Percentiles rank a stretch among this genome's conserved stretches.
Conservation (phyloP, 2,113 vertebrate species). For the Crocuta crocuta region DNA sequence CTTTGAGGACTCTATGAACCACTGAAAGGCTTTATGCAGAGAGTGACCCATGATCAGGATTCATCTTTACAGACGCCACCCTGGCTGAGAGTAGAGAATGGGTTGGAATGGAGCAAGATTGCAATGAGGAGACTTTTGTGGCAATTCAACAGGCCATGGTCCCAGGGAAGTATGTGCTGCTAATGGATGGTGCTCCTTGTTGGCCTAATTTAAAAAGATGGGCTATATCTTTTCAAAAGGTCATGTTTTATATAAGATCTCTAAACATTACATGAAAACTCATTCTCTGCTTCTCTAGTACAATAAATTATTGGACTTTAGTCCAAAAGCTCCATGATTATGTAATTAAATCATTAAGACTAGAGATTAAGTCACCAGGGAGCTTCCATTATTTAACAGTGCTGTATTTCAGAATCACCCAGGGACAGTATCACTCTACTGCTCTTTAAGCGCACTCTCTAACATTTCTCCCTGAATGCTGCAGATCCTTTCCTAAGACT, state of each 20-base stretch:
- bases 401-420: background rate
- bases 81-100: background rate
- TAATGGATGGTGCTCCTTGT: background rate
- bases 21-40: background rate
- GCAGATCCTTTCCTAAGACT: background rate
- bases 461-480: background rate
- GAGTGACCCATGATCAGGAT: background rate
- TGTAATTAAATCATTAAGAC: background rate
- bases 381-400: background rate
- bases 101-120: background rate
- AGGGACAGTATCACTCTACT: background rate
- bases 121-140: background rate
- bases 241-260: background rate
- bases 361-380: background rate
- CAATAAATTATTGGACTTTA: background rate
- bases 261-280: conserved; percentile 30
- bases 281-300: background rate
- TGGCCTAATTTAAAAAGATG: background rate
- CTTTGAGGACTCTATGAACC: background rate
- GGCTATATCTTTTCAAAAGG: background rate
- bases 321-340: background rate
- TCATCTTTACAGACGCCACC: background rate
- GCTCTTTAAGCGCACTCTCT: background rate
- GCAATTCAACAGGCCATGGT: background rate
- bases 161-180: background rate